Base-by-base conservation (phyloP, 2,888 invertebrate species). In the Epinotia ramella region DNA sequence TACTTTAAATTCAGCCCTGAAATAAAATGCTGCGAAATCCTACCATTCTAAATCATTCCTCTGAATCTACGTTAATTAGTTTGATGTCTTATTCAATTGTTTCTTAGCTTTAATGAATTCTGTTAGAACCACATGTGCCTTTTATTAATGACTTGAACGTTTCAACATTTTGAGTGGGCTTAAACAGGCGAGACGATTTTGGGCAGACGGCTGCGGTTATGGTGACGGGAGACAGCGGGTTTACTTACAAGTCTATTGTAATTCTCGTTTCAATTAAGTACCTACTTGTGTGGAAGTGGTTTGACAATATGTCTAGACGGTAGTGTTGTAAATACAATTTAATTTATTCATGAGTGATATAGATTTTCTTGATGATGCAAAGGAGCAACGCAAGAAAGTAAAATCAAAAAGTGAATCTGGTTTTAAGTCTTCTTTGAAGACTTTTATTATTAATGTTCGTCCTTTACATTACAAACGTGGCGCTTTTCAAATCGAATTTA, bases 101-200 rank as follows among this genome's bases (percentile, higher is more conserved):
- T 46, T 60, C 68, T 46, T 12, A 59, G 28, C 59, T 60, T 60
- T 53, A 60, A 66, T 73, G 60, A 33, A 67, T 53, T 16, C 33
- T 33, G n/a, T 16, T 33, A 44, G n/a, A 13, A 57, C 46, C 63
- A 68, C 11, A 57, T 73, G 73, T 57, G 62, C n/a, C 73, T 69
- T 69, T 60, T 63, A 62, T 69, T 73, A 46, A 73, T 69, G 64
- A 44, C 68, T 18, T 69, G 33, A 60, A 40, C 67, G 66, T 67
- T 63, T 57, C 69, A 46, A 46, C 69, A 12, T 64, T 73, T 56
- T 44, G 56, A 33, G 46, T 69, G 46, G 33, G 18, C 69, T 73
- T 46, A 56, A 68, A 63, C 62, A 16, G 68, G 46, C 73, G 33
- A 60, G 66, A 66, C 24, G 66, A 53, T 73, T 56, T 49, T 49